Percentiles rank a stretch among this genome's conserved stretches.
Conservation (phyloP, 2,113 vertebrate genomes). For the Podiceps cristatus region DNA sequence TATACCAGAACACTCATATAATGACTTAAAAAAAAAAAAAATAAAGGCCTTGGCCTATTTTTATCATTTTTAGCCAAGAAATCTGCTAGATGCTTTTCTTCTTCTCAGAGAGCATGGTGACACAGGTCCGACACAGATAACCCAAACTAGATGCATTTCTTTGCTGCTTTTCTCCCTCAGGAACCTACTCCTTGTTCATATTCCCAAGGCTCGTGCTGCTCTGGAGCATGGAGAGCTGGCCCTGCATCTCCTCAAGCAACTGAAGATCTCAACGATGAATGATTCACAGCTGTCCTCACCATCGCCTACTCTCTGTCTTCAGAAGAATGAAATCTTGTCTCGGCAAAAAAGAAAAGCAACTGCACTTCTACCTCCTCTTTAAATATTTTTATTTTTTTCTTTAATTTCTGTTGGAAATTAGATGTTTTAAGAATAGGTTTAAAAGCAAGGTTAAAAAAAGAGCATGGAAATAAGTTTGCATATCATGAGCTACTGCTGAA, state of each 20-base stretch:
- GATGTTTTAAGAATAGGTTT: slow-evolving; percentile 7
- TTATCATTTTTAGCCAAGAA: not conserved
- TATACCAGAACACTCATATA: not conserved
- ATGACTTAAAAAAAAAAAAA: not conserved
- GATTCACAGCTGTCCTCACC: slow-evolving; percentile 43
- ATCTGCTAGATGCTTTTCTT: not conserved
- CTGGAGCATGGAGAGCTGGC: not conserved
- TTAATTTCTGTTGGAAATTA: slow-evolving; percentile 16
- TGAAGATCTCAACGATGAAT: not conserved
- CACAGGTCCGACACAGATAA: not conserved
- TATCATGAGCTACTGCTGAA: not conserved
- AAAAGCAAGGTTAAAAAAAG: slow-evolving; percentile 5
- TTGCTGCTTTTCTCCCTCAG: not conserved
- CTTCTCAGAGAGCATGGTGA: not conserved
- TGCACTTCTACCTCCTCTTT: slow-evolving; percentile 12
- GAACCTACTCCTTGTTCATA: not conserved
- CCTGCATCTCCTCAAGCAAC: not conserved
- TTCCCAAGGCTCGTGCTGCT: not conserved
- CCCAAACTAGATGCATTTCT: not conserved
- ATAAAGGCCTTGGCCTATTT: not conserved
- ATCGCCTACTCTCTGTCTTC: slow-evolving; percentile 10
- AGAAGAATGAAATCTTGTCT: slow-evolving; percentile 12
- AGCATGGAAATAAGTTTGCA: not conserved
- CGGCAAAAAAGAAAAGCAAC: slow-evolving; percentile 1
- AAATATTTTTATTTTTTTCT: slow-evolving; percentile 33